These are phyloP conservation scores for Pipistrellus nathusii DNA, from an alignment of 2,797 vertebrate genomes.

Conservation along the genomic window DNA sequence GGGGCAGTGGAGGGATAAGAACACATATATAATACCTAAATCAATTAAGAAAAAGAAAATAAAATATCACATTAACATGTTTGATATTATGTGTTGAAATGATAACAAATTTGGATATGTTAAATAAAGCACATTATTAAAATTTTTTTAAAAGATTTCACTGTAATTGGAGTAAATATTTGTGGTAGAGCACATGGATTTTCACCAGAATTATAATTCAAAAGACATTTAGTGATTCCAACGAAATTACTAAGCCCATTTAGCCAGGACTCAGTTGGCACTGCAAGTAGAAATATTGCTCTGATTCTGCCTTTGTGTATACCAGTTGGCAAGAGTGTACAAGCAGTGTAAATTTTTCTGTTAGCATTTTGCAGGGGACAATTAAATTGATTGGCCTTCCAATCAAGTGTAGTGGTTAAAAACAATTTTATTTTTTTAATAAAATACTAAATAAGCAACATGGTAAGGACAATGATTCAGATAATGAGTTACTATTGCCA, in stretches of 20 bases:
- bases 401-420: background rate
- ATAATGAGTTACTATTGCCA: background rate
- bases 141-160: background rate
- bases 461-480: background rate
- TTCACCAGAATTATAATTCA: background rate
- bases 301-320: background rate
- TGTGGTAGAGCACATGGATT: background rate
- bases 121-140: conserved; percentile 33
- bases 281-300: background rate
- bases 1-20: too few relatives aligned
- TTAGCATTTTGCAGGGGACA: background rate
- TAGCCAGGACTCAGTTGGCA: background rate
- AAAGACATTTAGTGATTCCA: background rate
- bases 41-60: background rate
- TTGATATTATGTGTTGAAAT: conserved; percentile 21
- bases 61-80: background rate
- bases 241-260: background rate
- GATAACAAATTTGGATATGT: background rate
- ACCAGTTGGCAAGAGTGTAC: background rate
- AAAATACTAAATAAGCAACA: background rate
- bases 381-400: background rate
- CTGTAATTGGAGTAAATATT: background rate
- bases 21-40: too few relatives aligned
- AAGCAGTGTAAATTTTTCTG: background rate
- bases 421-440: conserved; percentile 1